These are phyloP conservation scores for Lasioglossum marginatum DNA, from an alignment of 2,888 invertebrate genomes.

Conservation along the genomic window DNA sequence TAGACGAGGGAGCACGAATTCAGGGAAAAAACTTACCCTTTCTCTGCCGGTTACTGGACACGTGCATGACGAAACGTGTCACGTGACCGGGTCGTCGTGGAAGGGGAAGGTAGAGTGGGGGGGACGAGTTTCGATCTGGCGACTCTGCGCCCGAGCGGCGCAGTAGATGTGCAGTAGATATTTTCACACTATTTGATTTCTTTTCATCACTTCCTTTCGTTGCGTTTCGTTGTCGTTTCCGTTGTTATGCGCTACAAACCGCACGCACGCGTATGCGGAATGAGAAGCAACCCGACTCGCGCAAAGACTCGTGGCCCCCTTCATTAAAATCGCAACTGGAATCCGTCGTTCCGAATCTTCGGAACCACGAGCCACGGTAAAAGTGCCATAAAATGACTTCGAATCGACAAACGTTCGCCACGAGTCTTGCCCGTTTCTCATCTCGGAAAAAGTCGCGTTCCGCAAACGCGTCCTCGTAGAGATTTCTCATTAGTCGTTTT, in stretches of 20 bases:
- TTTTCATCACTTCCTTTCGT: slow-evolving; percentile 52
- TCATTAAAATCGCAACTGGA: slow-evolving; percentile 24
- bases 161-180: slow-evolving; percentile 65
- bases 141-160: slow-evolving; percentile 57
- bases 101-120: too few relatives aligned
- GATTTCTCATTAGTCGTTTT: slow-evolving; percentile 56
- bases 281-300: slow-evolving; percentile 25
- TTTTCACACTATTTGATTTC: background rate
- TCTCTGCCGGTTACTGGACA: too few relatives aligned
- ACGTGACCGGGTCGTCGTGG: too few relatives aligned
- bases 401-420: slow-evolving; percentile 17
- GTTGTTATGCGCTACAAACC: slow-evolving; percentile 39
- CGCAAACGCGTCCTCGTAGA: slow-evolving; percentile 55
- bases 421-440: background rate
- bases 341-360: background rate
- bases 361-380: slow-evolving; percentile 35
- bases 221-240: slow-evolving; percentile 59
- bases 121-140: too few relatives aligned
- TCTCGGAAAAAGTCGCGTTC: slow-evolving; percentile 44
- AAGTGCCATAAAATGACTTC: slow-evolving; percentile 56
- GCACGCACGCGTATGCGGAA: slow-evolving; percentile 61
- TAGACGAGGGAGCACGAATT: too few relatives aligned
- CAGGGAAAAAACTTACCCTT: too few relatives aligned
- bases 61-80: too few relatives aligned
- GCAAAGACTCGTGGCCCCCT: slow-evolving; percentile 4